Percentiles rank a stretch among this genome's conserved stretches.
These are phyloP conservation scores for Aegotheles bennettii DNA, from an alignment of 2,113 vertebrate species.

Conservation along the genomic window DNA sequence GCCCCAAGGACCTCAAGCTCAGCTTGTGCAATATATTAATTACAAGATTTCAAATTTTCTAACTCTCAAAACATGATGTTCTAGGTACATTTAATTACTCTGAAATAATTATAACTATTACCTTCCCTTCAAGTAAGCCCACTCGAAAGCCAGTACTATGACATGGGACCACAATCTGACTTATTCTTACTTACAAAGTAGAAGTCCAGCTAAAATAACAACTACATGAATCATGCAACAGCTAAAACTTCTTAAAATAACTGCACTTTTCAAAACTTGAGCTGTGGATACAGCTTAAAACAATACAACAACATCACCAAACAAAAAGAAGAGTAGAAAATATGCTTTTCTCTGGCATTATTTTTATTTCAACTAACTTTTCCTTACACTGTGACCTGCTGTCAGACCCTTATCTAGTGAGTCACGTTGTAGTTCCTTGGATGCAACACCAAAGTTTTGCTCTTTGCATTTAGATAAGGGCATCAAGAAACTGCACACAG, in stretches of 20 bases:
- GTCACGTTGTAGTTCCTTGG: not conserved
- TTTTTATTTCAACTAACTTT: not conserved
- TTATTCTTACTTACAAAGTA: not conserved
- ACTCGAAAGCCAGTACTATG: not conserved
- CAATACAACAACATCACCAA: not conserved
- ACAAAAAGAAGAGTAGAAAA: not conserved
- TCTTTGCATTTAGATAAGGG: not conserved
- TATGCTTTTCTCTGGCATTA: not conserved
- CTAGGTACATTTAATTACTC: not conserved
- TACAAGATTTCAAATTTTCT: not conserved
- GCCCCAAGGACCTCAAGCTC: not conserved
- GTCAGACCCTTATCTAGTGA: not conserved
- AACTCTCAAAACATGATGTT: not conserved
- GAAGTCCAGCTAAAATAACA: not conserved
- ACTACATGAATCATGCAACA: not conserved
- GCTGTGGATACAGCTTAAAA: not conserved
- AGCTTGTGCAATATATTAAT: not conserved
- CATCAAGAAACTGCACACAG: not conserved
- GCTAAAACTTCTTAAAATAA: not conserved
- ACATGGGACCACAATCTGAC: not conserved
- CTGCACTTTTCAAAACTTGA: not conserved
- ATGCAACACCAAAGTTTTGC: not conserved
- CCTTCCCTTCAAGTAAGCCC: not conserved
- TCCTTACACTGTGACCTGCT: not conserved
- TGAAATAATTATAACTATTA: not conserved